Conservation (phyloP, 1,140 invertebrate genomes). For the Drosophila auraria region DNA sequence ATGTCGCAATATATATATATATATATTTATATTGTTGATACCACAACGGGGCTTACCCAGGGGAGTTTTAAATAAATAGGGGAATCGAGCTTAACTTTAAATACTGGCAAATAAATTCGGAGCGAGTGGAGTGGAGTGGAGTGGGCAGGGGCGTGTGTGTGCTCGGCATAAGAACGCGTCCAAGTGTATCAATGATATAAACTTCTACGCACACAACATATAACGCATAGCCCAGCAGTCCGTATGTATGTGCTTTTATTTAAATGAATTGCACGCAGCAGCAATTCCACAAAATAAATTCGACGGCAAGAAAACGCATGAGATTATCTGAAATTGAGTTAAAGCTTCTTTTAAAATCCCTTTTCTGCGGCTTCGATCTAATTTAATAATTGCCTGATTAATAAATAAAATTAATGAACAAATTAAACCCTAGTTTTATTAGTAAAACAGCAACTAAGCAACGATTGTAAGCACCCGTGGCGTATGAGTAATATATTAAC, state of each 20-base stretch:
- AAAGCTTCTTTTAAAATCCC: too few species aligned
- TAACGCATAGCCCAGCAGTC: neutral
- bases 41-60: neutral
- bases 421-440: too few species aligned
- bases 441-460: too few species aligned
- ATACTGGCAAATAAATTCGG: slow-evolving; percentile 17
- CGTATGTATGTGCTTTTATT: slow-evolving; percentile 25
- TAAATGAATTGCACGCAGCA: slow-evolving; percentile 32
- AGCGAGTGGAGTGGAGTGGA: neutral
- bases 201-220: slow-evolving; percentile 53
- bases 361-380: too few species aligned
- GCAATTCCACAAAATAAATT: slow-evolving; percentile 36
- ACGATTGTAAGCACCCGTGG: neutral
- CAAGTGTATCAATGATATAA: slow-evolving; percentile 76
- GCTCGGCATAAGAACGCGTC: slow-evolving; percentile 61
- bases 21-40: neutral
- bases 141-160: neutral
- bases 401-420: too few species aligned
- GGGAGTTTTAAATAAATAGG: slow-evolving; percentile 36
- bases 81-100: slow-evolving; percentile 26
- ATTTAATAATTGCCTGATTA: too few species aligned
- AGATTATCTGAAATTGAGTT: too few species aligned
- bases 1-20: slow-evolving; percentile 8
- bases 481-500: neutral
- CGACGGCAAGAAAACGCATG: neutral